Percentiles rank a stretch among this genome's conserved stretches.
These are phyloP conservation scores for Pseudomyrmex sp. DNA, from an alignment of 1,140 invertebrate genomes.

Conservation along the genomic window DNA sequence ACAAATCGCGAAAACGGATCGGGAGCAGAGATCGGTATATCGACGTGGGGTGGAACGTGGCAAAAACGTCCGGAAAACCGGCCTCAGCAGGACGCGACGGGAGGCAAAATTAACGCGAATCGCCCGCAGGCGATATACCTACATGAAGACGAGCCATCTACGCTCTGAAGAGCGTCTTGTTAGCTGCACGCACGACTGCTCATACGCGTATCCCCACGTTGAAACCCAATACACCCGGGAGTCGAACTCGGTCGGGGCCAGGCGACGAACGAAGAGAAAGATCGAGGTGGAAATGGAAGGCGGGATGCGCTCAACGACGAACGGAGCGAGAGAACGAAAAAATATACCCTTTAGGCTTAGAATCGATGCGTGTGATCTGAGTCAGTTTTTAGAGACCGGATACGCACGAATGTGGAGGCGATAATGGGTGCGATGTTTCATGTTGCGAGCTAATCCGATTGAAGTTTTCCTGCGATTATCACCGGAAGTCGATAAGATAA, in stretches of 20 bases:
- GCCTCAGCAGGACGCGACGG: slow-evolving; percentile 34
- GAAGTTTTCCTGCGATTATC: not conserved
- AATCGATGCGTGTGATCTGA: slow-evolving; percentile 51
- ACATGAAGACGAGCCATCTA: slow-evolving; percentile 58
- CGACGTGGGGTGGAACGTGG: slow-evolving; percentile 5
- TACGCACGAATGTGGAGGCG: slow-evolving; percentile 3
- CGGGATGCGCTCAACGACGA: not conserved
- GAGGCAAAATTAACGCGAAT: slow-evolving; percentile 58
- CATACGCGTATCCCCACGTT: slow-evolving; percentile 54
- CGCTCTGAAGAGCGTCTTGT: slow-evolving; percentile 48
- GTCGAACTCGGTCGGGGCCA: slow-evolving; percentile 41
- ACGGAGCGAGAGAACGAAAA: slow-evolving; percentile 37
- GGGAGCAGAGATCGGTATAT: not conserved
- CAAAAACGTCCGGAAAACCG: slow-evolving; percentile 49
- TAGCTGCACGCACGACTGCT: slow-evolving; percentile 62
- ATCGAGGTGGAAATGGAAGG: slow-evolving; percentile 20
- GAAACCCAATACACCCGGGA: slow-evolving; percentile 67
- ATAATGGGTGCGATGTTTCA: not conserved
- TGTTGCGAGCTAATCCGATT: not conserved
- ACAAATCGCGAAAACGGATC: slow-evolving; percentile 26
- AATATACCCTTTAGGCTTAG: not conserved
- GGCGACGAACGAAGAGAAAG: not conserved
- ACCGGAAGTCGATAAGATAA: not conserved
- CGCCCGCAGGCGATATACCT: slow-evolving; percentile 55
- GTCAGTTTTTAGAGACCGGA: slow-evolving; percentile 18